A percentile compares a stretch with the other conserved stretches of the same genome.
These are phyloP conservation scores for Ashinkailepas kermadecensis DNA, from an alignment of 2,888 invertebrate genomes.

Conservation along the genomic window DNA sequence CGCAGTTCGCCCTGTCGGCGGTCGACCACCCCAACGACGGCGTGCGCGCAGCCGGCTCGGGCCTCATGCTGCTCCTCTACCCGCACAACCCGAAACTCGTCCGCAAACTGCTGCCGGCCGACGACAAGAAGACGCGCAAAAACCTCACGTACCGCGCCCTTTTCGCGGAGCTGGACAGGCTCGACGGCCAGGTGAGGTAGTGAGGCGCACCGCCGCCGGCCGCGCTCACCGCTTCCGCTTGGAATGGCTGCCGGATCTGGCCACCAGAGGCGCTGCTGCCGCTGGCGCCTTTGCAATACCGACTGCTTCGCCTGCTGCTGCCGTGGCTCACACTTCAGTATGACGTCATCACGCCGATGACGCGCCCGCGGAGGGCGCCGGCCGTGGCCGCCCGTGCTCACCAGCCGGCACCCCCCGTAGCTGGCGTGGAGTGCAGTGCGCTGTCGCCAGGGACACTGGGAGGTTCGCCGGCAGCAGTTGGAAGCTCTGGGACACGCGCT, in stretches of 20 bases:
- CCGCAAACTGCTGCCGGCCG: slow-evolving; percentile 81
- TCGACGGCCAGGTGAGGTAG: slow-evolving; percentile 66
- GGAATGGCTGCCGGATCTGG: neutral
- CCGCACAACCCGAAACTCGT: slow-evolving; percentile 71
- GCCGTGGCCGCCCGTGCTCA: no score
- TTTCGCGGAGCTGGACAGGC: slow-evolving; percentile 87
- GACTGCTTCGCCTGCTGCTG: slow-evolving; percentile 5
- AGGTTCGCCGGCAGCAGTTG: no score
- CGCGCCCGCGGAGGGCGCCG: no score
- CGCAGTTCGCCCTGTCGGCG: slow-evolving; percentile 78
- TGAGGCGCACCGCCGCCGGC: neutral
- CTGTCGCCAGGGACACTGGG: no score
- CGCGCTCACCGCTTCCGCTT: neutral
- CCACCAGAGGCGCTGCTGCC: neutral
- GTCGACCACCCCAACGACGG: slow-evolving; percentile 81
- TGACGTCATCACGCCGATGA: no score
- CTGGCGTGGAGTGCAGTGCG: neutral
- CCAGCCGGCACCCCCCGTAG: no score
- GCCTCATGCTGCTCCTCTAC: slow-evolving; percentile 66
- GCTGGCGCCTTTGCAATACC: neutral
- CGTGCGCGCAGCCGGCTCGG: slow-evolving; percentile 76
- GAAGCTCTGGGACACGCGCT: no score
- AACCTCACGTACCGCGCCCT: slow-evolving; percentile 84
- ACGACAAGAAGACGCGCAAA: slow-evolving; percentile 67
- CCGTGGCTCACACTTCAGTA: no score